phyloP scores from a whole-genome alignment of 2,888 invertebrate genomes.

The Dichetophora obliterata region DNA sequence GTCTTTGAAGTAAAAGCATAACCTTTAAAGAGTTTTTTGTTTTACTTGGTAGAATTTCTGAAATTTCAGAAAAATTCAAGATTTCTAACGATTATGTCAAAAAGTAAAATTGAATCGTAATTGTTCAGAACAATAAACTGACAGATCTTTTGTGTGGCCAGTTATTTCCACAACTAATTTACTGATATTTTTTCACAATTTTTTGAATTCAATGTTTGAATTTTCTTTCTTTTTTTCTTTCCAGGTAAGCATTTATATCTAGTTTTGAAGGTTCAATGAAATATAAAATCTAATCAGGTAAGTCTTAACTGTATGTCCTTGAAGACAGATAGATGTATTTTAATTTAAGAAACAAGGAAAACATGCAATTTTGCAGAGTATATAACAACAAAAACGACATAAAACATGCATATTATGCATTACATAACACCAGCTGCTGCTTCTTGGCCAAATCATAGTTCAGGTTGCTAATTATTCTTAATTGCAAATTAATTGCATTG shows the following conservation, averaged over 20 bases:
- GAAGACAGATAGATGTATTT: neutral
- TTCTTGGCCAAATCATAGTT: neutral
- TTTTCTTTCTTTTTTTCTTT: neutral
- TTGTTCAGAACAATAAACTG: too few relatives aligned
- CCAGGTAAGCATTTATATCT: neutral
- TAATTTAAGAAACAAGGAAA: too few relatives aligned
- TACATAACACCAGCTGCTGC: neutral
- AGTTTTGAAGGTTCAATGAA: neutral
- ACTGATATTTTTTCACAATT: neutral
- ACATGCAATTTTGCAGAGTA: too few relatives aligned
- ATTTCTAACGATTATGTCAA: too few relatives aligned
- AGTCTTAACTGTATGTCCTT: neutral
- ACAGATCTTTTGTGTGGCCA: too few relatives aligned
- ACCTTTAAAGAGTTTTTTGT: too few relatives aligned
- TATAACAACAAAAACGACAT: too few relatives aligned
- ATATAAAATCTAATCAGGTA: neutral
- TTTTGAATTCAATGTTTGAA: neutral
- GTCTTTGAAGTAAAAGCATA: too few relatives aligned
- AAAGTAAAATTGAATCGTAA: too few relatives aligned
- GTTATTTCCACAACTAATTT: neutral
- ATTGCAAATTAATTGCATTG: slow-evolving; percentile 33
- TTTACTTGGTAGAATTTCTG: too few relatives aligned
- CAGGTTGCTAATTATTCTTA: slow-evolving; percentile 19
- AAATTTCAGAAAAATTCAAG: too few relatives aligned
- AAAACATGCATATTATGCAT: too few relatives aligned